These are phyloP conservation scores for Meloidogyne exigua DNA, from an alignment of 1,140 invertebrate species.

Conservation along the genomic window DNA sequence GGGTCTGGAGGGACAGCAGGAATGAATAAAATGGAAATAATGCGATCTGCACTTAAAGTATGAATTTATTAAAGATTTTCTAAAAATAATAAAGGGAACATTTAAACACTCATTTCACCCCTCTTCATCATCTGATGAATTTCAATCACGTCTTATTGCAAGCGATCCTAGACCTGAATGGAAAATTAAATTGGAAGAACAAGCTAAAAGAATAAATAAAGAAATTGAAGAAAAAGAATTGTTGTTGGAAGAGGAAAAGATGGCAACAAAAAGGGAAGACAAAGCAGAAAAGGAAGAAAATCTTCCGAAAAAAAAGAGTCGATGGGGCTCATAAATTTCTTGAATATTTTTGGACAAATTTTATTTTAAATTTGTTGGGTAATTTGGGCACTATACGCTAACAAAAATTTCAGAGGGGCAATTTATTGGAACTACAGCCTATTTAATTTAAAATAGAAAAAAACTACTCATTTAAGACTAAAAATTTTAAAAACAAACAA, in stretches of 20 bases:
- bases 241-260: neutral
- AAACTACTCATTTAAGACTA: too few species aligned
- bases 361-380: too few species aligned
- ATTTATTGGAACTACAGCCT: too few species aligned
- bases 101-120: constrained; percentile 43
- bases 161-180: constrained; percentile 55
- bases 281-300: neutral
- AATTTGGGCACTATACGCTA: too few species aligned
- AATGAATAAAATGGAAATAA: constrained; percentile 32
- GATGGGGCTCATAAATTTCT: neutral
- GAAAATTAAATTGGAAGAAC: constrained; percentile 52
- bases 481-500: too few species aligned
- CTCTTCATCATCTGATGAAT: neutral
- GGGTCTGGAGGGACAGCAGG: constrained; percentile 3
- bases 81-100: constrained; percentile 32
- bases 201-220: constrained; percentile 31
- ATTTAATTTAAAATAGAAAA: too few species aligned
- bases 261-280: neutral
- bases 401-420: too few species aligned
- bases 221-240: constrained; percentile 3
- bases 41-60: constrained; percentile 38
- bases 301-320: neutral
- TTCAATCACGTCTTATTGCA: constrained; percentile 13
- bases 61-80: neutral
- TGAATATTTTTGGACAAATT: neutral